These are phyloP conservation scores for Orthonychiurus folsomi DNA, from an alignment of 2,888 invertebrate genomes.

Conservation along the genomic window DNA sequence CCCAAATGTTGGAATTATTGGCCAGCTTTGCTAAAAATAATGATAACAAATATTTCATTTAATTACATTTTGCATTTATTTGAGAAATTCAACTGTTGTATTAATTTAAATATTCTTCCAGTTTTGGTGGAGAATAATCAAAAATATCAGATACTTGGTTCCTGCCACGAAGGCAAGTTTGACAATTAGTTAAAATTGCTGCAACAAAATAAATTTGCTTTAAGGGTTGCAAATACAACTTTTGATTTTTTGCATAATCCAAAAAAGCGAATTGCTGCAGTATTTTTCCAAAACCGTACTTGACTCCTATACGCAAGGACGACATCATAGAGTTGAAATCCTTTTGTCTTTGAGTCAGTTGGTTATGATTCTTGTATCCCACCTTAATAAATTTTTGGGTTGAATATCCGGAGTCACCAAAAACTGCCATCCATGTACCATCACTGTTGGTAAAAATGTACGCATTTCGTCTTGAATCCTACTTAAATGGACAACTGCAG, in stretches of 20 bases:
- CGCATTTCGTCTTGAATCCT: conserved; percentile 6
- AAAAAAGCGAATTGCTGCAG: conserved; percentile 14
- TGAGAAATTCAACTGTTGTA: no score
- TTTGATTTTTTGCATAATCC: conserved; percentile 15
- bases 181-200: conserved; percentile 9
- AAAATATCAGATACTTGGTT: conserved; percentile 8
- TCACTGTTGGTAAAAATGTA: not conserved
- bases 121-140: not conserved
- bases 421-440: conserved; percentile 7
- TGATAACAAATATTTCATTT: no score
- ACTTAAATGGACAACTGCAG: conserved; percentile 15
- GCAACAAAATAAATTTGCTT: conserved; percentile 6
- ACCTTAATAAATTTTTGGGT: conserved; percentile 19
- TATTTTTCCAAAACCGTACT: conserved; percentile 17
- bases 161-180: conserved; percentile 7
- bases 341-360: conserved; percentile 2
- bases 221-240: conserved; percentile 8
- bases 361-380: conserved; percentile 14
- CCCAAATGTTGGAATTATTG: no score
- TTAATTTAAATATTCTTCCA: conserved; percentile 12
- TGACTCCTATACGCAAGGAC: conserved; percentile 13
- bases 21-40: no score
- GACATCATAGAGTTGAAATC: conserved; percentile 18
- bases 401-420: conserved; percentile 17
- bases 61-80: no score